Conservation (phyloP, 2,888 invertebrate genomes). For the Timema podura region DNA sequence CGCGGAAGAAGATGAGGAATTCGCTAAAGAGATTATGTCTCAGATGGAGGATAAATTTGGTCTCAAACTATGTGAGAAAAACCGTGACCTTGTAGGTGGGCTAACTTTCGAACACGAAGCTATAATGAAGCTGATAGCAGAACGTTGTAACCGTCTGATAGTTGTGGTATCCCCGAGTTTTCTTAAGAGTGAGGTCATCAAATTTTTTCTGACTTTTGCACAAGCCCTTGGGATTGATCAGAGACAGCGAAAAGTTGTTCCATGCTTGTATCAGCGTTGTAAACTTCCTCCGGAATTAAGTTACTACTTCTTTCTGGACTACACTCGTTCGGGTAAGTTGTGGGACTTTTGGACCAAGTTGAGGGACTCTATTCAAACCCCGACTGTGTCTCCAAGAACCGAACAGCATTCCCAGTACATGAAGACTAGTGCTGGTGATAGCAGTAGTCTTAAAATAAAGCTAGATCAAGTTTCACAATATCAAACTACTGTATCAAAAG, state of each 20-base stretch:
- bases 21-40: conserved; percentile 61
- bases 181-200: conserved; percentile 66
- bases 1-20: conserved; percentile 66
- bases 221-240: conserved; percentile 72
- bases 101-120: conserved; percentile 66
- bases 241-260: conserved; percentile 62
- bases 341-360: conserved; percentile 71
- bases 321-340: conserved; percentile 49
- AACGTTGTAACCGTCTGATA: conserved; percentile 74
- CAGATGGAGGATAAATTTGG: conserved; percentile 58
- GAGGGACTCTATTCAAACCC: conserved; percentile 49
- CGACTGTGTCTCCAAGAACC: conserved; percentile 5
- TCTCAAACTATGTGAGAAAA: conserved; percentile 70
- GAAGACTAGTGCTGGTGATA: too few species aligned
- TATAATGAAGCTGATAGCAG: conserved; percentile 66
- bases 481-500: too few species aligned
- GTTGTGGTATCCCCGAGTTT: conserved; percentile 76
- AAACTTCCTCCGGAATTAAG: conserved; percentile 60
- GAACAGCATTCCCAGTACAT: too few species aligned
- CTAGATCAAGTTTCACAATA: too few species aligned
- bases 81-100: conserved; percentile 68
- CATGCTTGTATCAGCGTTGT: conserved; percentile 63
- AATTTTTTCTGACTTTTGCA: conserved; percentile 74
- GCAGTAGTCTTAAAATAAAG: too few species aligned
- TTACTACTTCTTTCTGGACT: conserved; percentile 63